Evolutionary conservation across 2,888 invertebrate species (phyloP), one percentile per base, ranked within the genome.

Genomic region (Euzophera pinguis): DNA sequence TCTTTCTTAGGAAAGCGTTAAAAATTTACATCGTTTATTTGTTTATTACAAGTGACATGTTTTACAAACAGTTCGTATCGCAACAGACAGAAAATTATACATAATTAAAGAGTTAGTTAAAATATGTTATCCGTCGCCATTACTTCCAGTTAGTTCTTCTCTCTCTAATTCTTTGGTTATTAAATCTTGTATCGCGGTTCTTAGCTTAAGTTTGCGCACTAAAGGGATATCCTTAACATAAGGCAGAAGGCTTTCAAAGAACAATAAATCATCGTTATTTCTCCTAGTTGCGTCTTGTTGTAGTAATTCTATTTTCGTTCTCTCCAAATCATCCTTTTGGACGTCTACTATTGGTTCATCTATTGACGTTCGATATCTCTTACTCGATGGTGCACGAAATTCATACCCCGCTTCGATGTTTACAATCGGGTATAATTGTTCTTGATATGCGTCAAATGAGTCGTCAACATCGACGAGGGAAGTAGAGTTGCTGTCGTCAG

Each of bases 171-270:
- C 66, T 47, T 45, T 55, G 34, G 61, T 57, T 42, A 69, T 66
- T 52, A 69, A 54, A 48, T 67, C 66, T 55, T 66, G 67, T 51
- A 69, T 67, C 39, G 64, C 63, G 7, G 63, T 61, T 41, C 64
- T 58, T 9, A 66, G 58, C 39, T 58, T 56, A 29, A 67, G 57
- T 54, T 66, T 66, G 12, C 59, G 56, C 43, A 58, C 58, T 53
- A 58, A 12, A n/a, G 66, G 66, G 35, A 66, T 64, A 37, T 62
- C 58, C 17, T 57, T 55, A 55, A 66, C 53, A 47, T 64, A 67
- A 8, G 67, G 66, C 45, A 68, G 16, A 38, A 69, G 62, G 54
- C 67, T 66, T 51, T 65, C 61, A 56, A 68, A 67, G 56, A 65
- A 67, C 50, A 67, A 54, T 41, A 60, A 52, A 57, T 66, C 67